Evolutionary conservation across 2,888 invertebrate species (phyloP), one percentile per base, ranked within the genome.

Genomic region (Euzophera pinguis): DNA sequence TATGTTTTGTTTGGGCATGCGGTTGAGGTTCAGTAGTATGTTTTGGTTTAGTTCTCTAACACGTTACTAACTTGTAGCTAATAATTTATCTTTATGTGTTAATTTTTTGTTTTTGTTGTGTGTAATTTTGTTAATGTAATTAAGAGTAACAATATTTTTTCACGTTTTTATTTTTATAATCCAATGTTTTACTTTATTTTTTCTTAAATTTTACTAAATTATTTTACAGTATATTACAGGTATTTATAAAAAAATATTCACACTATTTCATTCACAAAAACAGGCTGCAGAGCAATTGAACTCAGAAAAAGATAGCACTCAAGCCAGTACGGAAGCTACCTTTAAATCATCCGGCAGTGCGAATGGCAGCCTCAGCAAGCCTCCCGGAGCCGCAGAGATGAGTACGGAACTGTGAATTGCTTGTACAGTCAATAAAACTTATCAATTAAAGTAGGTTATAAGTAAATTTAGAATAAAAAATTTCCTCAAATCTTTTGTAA

Each of bases 401-500:
- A 94, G 93, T 80, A 94, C 93, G 60, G 93, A 94, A 81, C 91
- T 94, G 72, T 93, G 75, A 90, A 64, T 38, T 35, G 10, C 8
- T 10, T 37, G 12, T 37, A n/a, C 35, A 37, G 4, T 2, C 3
- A 37, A 5, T 37, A 37, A 13, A 38, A 38, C n/a, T 35, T 13
- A 7, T n/a, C 35, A n/a, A n/a, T 38, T 13, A 7, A 13, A 13
- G 5, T 22, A 22, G 22, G 22, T 22, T 3, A 3, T 22, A 22
- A 22, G 5, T 22, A 5, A 22, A 22, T 5, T 22, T 3, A 22
- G 22, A 5, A 3, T 22, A 3, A 5, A 22, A 22, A 3, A 22
- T 22, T 22, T 22, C 22, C 5, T 22, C n/a, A n/a, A n/a, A n/a
- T n/a, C n/a, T n/a, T n/a, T n/a, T n/a, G n/a, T n/a, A n/a, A n/a